Conservation (phyloP, 2,888 invertebrate genomes). For the Spilosoma lubricipeda region DNA sequence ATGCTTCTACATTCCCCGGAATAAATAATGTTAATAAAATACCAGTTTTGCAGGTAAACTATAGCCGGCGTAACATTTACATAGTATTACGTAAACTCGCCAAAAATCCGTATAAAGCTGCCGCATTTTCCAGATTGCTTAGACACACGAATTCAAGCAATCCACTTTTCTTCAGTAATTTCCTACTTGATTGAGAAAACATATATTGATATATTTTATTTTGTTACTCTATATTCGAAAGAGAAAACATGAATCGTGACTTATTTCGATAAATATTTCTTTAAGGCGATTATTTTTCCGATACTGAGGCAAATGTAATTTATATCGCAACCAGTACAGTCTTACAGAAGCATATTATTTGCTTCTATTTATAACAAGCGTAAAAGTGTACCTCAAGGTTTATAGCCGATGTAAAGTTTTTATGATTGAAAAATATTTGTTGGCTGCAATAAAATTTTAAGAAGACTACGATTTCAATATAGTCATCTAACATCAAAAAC, state of each 20-base stretch:
- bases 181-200: constrained; percentile 21
- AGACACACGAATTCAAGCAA: constrained; percentile 21
- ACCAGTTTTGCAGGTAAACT: constrained; percentile 4
- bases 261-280: constrained; percentile 3
- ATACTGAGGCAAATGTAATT: constrained; percentile 3
- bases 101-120: constrained; percentile 1
- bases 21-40: constrained; percentile 4
- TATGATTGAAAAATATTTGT: constrained; percentile 13
- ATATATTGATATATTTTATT: constrained; percentile 32
- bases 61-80: constrained; percentile 12
- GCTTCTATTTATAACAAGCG: constrained; percentile 9
- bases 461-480: background rate
- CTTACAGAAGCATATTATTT: background rate
- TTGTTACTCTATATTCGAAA: background rate
- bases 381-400: constrained; percentile 11
- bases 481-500: background rate
- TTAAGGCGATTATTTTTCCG: background rate
- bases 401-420: constrained; percentile 12
- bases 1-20: background rate
- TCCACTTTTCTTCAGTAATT: constrained; percentile 26
- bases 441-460: background rate
- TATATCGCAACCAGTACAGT: constrained; percentile 7
- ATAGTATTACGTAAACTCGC: constrained; percentile 6
- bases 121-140: constrained; percentile 12
- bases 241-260: background rate